These are phyloP conservation scores for Montipora sp. DNA, from an alignment of 64 coral and sea anemone genomes.

Conservation along the genomic window DNA sequence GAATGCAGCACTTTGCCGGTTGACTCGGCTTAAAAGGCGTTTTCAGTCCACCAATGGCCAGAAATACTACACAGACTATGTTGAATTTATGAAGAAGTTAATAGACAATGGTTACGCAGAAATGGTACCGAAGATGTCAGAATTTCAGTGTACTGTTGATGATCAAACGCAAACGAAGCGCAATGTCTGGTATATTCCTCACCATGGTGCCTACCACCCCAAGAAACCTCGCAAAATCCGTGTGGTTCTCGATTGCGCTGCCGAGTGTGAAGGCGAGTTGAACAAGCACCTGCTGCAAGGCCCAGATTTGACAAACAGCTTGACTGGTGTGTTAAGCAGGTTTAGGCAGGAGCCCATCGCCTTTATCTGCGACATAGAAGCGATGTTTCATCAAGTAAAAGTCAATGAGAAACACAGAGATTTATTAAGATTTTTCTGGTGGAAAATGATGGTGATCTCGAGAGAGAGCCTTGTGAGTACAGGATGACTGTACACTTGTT, in stretches of 20 bases:
- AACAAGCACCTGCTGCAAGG: slow-evolving; percentile 40
- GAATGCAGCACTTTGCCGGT: neutral
- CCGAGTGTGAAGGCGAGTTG: neutral
- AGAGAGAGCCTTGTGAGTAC: neutral
- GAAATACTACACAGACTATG: slow-evolving; percentile 43
- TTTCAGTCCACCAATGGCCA: neutral
- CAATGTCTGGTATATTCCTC: neutral
- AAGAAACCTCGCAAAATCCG: slow-evolving; percentile 45
- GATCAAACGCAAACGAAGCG: neutral
- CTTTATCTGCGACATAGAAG: slow-evolving; percentile 6
- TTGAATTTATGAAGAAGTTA: slow-evolving; percentile 43
- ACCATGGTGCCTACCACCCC: slow-evolving; percentile 62
- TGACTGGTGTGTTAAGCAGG: slow-evolving; percentile 12
- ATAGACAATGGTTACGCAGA: slow-evolving; percentile 38
- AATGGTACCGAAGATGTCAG: too few relatives aligned
- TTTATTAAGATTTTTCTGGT: slow-evolving; percentile 39
- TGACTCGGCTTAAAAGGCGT: slow-evolving; percentile 37
- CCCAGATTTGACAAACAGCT: slow-evolving; percentile 42
- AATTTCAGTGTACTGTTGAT: too few relatives aligned
- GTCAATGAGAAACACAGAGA: slow-evolving; percentile 25
- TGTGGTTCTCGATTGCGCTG: slow-evolving; percentile 42
- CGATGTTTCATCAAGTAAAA: slow-evolving; percentile 41
- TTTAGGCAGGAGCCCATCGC: slow-evolving; percentile 33
- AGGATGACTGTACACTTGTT: slow-evolving; percentile 53
- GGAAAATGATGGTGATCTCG: neutral